Evolutionary conservation across 2,797 vertebrate genomes (phyloP).

Genomic region (Psittacula derbiana): DNA sequence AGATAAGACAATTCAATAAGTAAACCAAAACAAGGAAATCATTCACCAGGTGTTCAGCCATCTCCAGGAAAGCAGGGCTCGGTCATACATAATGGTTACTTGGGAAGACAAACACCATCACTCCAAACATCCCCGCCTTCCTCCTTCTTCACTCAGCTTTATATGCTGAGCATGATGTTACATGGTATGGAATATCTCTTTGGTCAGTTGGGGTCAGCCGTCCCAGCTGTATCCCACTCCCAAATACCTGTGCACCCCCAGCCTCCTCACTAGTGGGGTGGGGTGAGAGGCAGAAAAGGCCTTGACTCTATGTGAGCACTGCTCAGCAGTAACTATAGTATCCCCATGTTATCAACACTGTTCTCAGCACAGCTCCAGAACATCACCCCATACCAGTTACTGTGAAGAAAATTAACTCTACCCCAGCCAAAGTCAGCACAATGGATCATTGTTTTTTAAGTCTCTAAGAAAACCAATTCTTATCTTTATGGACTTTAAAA

Average conservation of each 20-base stretch:
- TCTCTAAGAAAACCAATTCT: background rate
- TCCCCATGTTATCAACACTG: background rate
- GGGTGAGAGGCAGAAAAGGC: background rate
- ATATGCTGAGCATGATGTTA: background rate
- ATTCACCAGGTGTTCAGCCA: background rate
- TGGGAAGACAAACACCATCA: background rate
- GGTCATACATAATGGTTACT: background rate
- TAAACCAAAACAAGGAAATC: background rate
- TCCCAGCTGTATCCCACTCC: background rate
- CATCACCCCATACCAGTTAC: background rate
- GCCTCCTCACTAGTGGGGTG: background rate
- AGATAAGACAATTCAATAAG: background rate
- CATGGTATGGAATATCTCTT: background rate
- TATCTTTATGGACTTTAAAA: background rate
- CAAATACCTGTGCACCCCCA: background rate
- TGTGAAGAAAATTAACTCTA: background rate
- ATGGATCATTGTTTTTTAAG: background rate
- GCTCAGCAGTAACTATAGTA: background rate
- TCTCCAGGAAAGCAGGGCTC: background rate
- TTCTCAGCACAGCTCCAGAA: background rate
- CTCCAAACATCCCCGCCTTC: background rate
- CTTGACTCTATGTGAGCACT: background rate
- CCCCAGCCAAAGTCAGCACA: background rate
- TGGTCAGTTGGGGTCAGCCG: background rate
- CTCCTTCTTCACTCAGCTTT: background rate